Percentiles rank a stretch among this genome's conserved stretches.
Evolutionary conservation across 2,113 vertebrate species (phyloP).

Genomic region (Mugil cephalus): DNA sequence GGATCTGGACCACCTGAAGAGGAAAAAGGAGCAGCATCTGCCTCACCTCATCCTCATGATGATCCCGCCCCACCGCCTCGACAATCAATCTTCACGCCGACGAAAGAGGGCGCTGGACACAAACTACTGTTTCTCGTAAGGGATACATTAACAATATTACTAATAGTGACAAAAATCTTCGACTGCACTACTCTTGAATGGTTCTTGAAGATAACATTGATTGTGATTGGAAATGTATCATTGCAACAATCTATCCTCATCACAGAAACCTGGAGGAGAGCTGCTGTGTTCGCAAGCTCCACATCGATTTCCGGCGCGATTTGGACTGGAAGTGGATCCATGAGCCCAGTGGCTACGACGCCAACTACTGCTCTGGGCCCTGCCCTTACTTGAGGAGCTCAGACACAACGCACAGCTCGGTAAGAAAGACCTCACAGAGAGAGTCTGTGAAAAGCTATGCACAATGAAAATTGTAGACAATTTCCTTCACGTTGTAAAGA

Average conservation of each 20-base stretch:
- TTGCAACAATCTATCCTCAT: neutral
- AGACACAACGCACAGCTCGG: conserved; percentile 94
- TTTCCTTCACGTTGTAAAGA: neutral
- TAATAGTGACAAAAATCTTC: too few species aligned
- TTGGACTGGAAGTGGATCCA: conserved; percentile 98
- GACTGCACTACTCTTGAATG: too few species aligned
- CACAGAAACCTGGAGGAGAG: conserved; percentile 91
- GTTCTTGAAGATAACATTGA: too few species aligned
- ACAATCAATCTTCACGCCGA: conserved; percentile 83
- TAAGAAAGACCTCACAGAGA: conserved; percentile 56
- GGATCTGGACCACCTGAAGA: conserved; percentile 89
- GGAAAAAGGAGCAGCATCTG: conserved; percentile 87
- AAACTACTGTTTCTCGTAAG: conserved; percentile 94
- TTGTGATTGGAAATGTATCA: too few species aligned
- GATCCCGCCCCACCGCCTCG: conserved; percentile 92
- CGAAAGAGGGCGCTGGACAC: conserved; percentile 94
- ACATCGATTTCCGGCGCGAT: conserved; percentile 94
- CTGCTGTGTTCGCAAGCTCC: conserved; percentile 93
- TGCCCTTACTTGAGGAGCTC: conserved; percentile 93
- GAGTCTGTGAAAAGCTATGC: neutral
- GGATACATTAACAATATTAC: neutral
- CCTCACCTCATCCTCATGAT: conserved; percentile 96
- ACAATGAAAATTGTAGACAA: neutral
- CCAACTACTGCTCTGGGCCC: conserved; percentile 95
- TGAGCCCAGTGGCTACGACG: conserved; percentile 94